Evolutionary conservation across 2,888 invertebrate genomes (phyloP).

Genomic region (Dolichomitus sp.): DNA sequence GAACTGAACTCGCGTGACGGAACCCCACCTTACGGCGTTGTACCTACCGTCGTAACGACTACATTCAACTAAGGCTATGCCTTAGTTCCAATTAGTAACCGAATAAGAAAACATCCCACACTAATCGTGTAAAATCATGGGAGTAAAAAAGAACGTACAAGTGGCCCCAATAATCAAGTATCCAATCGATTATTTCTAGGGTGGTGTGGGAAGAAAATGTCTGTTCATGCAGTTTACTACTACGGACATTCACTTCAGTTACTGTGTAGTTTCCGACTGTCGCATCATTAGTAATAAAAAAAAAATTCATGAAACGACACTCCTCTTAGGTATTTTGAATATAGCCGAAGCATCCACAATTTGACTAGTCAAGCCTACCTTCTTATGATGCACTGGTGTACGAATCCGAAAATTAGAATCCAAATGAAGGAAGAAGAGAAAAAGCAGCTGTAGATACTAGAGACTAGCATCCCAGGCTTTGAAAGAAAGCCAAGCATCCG

Average conservation of each 20-base stretch:
- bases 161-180: not conserved
- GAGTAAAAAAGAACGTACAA: too few relatives aligned
- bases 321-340: not conserved
- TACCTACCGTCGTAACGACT: constrained; percentile 77
- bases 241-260: too few relatives aligned
- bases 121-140: too few relatives aligned
- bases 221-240: not conserved
- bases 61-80: not conserved
- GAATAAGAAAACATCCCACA: too few relatives aligned
- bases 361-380: not conserved
- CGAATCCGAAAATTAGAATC: not conserved
- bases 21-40: constrained; percentile 77
- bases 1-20: constrained; percentile 71
- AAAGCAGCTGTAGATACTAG: not conserved
- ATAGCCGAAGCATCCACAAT: too few relatives aligned
- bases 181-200: too few relatives aligned
- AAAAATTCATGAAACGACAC: too few relatives aligned
- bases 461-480: not conserved
- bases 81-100: too few relatives aligned
- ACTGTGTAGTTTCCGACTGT: too few relatives aligned
- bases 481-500: constrained; percentile 21
- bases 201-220: not conserved
- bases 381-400: not conserved
- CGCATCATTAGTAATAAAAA: too few relatives aligned
- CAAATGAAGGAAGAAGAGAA: not conserved